Evolutionary conservation across 2,113 vertebrate species (phyloP).

Genomic region (Cryptomyrus ogoouensis): DNA sequence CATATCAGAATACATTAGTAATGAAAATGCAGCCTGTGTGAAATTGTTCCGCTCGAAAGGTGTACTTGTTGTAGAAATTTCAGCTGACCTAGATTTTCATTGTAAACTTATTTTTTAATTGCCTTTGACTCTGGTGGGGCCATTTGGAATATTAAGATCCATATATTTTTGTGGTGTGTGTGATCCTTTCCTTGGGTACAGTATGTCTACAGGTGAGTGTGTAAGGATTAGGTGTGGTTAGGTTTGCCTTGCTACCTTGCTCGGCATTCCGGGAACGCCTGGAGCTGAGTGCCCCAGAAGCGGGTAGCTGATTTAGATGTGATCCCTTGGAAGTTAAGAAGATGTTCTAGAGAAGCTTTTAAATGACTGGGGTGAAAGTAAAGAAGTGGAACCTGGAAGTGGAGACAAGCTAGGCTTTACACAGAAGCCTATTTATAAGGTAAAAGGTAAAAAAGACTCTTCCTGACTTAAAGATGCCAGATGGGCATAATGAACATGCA

Average conservation of each 20-base stretch:
- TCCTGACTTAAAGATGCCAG: not conserved
- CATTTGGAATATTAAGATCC: not conserved
- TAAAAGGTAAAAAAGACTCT: not conserved
- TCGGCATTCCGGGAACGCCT: not conserved
- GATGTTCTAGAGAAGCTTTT: not conserved
- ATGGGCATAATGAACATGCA: not conserved
- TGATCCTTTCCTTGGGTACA: not conserved
- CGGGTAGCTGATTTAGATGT: not conserved
- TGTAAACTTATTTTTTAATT: not conserved
- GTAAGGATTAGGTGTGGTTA: conserved; percentile 12
- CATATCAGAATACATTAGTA: not conserved
- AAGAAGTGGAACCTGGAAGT: not conserved
- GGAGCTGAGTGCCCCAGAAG: not conserved
- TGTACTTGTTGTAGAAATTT: not conserved
- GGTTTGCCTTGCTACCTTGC: not conserved
- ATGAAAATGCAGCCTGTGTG: not conserved
- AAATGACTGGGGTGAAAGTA: not conserved
- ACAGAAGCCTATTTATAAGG: not conserved
- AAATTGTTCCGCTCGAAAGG: not conserved
- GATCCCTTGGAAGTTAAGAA: not conserved
- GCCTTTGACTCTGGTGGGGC: not conserved
- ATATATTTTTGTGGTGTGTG: not conserved
- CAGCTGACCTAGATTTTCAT: not conserved
- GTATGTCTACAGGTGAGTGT: not conserved
- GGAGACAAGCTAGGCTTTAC: not conserved